Evolutionary conservation across 2,888 invertebrate genomes (phyloP), one percentile per base, ranked within the genome.

Genomic region (Dryomyza anilis): DNA sequence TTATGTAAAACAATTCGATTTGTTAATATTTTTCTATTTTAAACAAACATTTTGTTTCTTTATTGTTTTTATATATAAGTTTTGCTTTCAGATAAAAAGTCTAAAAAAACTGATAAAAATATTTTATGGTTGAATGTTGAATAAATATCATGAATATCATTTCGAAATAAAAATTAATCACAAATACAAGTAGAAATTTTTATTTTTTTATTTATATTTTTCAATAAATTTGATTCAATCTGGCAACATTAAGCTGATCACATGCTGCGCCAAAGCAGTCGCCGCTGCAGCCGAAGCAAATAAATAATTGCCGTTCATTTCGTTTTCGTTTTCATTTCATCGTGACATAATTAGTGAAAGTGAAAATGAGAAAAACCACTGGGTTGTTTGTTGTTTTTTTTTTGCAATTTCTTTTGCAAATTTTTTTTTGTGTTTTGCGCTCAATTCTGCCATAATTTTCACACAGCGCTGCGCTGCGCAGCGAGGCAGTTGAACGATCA

Each of bases 341-440:
- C 71, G 72, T 77, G 77, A 77, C 77, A 77, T 78, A 77, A 77
- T 78, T 74, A 76, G 77, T 76, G 77, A 77, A 78, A 78, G 77
- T 74, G 74, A 77, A 78, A 73, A 69, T 71, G 71, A 73, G 72
- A 43, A 45, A 66, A 36, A 57, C n/a, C n/a, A n/a, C n/a, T n/a
- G n/a, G n/a, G n/a, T n/a, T 30, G 30, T 36, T 39, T 69, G 67
- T 64, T 61, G 64, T 59, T 59, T 16, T 56, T 46, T n/a, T n/a
- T n/a, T n/a, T n/a, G n/a, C n/a, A n/a, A n/a, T n/a, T n/a, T 58
- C 19, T 30, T n/a, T n/a, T n/a, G n/a, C n/a, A n/a, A n/a, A n/a
- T n/a, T n/a, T n/a, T n/a, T n/a, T n/a, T n/a, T n/a, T n/a, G n/a
- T n/a, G n/a, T n/a, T n/a, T n/a, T n/a, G n/a, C n/a, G n/a, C n/a